Conservation (phyloP, 2,113 vertebrate genomes). For the Excalfactoria chinensis region DNA sequence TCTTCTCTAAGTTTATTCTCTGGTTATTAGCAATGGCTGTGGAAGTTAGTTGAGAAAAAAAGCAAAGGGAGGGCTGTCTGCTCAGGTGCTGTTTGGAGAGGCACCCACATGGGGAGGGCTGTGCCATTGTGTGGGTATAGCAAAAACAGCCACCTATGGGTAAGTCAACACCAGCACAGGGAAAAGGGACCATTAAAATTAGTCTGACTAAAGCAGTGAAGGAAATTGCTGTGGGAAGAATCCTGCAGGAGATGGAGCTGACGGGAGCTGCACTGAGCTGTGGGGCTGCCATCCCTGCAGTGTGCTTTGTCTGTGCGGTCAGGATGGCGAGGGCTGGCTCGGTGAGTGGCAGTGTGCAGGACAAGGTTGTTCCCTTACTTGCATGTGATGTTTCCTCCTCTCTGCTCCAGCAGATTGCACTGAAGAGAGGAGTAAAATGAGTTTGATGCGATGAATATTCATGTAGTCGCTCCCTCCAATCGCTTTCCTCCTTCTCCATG, state of each 20-base stretch:
- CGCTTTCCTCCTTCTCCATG: not conserved
- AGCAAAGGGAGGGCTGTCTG: not conserved
- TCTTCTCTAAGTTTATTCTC: not conserved
- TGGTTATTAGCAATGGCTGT: not conserved
- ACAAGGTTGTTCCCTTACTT: not conserved
- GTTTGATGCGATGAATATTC: not conserved
- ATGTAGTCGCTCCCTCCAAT: not conserved
- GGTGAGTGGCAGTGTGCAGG: not conserved
- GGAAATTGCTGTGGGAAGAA: not conserved
- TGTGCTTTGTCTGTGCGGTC: not conserved
- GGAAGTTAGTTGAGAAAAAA: not conserved
- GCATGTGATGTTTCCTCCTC: not conserved
- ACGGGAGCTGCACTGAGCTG: rapidly evolving
- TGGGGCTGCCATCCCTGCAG: rapidly evolving
- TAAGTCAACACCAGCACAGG: not conserved
- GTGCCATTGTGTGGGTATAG: not conserved
- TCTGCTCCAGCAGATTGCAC: not conserved
- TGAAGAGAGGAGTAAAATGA: not conserved
- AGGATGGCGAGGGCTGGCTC: not conserved
- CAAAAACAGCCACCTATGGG: not conserved
- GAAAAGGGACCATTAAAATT: not conserved
- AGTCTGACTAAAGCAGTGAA: not conserved
- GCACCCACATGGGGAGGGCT: not conserved
- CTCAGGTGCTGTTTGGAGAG: not conserved
- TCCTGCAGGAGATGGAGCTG: not conserved